Conservation (phyloP, 35 echinoderm and acorn worm genomes). For the Apostichopus parvimensis region DNA sequence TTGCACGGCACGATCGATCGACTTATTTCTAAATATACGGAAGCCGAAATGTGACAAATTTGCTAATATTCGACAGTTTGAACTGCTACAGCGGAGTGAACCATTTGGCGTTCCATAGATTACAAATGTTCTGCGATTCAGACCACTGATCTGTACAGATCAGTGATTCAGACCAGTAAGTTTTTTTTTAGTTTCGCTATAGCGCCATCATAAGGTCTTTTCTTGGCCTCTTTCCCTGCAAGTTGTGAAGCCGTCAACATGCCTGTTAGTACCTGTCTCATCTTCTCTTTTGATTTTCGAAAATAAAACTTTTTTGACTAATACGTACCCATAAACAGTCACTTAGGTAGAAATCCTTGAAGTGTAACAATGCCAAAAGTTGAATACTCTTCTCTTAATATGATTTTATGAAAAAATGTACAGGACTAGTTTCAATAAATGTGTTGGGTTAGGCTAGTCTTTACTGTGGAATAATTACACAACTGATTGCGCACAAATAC, state of each 20-base stretch:
- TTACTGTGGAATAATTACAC: too few relatives aligned
- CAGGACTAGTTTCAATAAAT: background rate
- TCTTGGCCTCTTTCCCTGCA: constrained; percentile 42
- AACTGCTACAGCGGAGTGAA: background rate
- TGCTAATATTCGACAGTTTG: background rate
- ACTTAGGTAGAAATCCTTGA: background rate
- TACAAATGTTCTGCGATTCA: background rate
- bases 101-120: background rate
- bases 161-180: background rate
- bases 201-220: background rate
- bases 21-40: too few relatives aligned
- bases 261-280: constrained; percentile 33
- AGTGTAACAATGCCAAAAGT: background rate
- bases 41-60: too few relatives aligned
- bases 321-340: background rate
- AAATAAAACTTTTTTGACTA: background rate
- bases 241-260: constrained; percentile 57
- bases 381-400: background rate
- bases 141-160: too few relatives aligned
- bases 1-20: too few relatives aligned
- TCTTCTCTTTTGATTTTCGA: background rate
- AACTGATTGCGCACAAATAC: background rate
- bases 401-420: background rate
- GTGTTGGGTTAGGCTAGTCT: background rate
- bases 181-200: background rate